Evolutionary conservation across 2,113 vertebrate genomes (phyloP).

Genomic region (Balaenoptera acutorostrata): DNA sequence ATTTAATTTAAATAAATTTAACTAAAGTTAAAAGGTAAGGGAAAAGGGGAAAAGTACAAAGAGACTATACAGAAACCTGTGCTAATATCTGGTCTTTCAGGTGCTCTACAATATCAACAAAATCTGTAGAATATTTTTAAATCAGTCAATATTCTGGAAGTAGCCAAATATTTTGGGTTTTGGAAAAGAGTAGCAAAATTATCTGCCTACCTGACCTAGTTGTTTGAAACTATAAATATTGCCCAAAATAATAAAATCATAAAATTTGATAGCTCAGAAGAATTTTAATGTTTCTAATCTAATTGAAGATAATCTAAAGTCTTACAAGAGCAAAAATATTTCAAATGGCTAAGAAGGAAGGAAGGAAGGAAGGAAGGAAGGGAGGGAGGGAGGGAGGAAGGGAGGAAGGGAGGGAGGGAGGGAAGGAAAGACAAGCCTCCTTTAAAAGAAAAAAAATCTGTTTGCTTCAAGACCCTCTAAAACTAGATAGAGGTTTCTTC

Average conservation of each 20-base stretch:
- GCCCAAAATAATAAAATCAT: not conserved
- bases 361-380: not conserved
- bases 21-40: not conserved
- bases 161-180: not conserved
- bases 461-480: not conserved
- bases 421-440: not conserved
- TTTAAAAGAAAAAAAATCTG: not conserved
- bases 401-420: too few species aligned
- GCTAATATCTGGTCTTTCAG: not conserved
- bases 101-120: not conserved
- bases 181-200: not conserved
- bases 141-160: not conserved
- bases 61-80: not conserved
- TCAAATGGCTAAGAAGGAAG: not conserved
- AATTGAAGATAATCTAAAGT: not conserved
- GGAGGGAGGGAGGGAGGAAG: fast-evolving
- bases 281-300: not conserved
- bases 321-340: not conserved
- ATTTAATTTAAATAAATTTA: not conserved
- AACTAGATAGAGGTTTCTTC: not conserved
- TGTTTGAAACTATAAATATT: not conserved
- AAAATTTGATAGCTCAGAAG: not conserved
- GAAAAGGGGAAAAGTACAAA: not conserved
- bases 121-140: not conserved
- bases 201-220: not conserved